Percentiles rank a stretch among this genome's conserved stretches.
phyloP scores from a whole-genome alignment of 2,797 vertebrate genomes.

The Falco cherrug region DNA sequence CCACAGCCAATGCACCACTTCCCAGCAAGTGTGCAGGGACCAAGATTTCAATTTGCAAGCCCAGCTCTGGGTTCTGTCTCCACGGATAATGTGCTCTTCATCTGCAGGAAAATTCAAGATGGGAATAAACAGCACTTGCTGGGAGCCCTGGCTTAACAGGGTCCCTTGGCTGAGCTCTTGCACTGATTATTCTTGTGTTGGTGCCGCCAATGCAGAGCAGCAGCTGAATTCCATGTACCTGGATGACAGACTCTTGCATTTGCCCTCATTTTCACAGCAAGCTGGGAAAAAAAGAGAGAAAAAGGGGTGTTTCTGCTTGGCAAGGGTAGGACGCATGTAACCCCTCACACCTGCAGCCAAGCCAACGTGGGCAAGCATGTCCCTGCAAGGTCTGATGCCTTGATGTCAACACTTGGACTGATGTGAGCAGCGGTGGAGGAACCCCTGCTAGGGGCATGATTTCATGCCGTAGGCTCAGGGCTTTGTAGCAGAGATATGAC shows the following conservation, averaged over 20 bases:
- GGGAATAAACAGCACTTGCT: neutral
- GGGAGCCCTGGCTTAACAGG: neutral
- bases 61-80: neutral
- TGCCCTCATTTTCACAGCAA: neutral
- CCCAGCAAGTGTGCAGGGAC: neutral
- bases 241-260: neutral
- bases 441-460: neutral
- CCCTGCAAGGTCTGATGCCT: neutral
- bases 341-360: neutral
- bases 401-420: neutral
- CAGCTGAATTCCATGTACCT: neutral
- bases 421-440: neutral
- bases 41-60: neutral
- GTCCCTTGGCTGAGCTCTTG: neutral
- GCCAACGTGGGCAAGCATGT: neutral
- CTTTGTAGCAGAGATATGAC: neutral
- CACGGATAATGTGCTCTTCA: neutral
- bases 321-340: neutral
- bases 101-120: neutral
- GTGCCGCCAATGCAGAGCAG: neutral
- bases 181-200: rapidly evolving
- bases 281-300: neutral
- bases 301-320: neutral
- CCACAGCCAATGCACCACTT: neutral
- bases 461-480: rapidly evolving